These are phyloP conservation scores for Melieria crassipennis DNA, from an alignment of 2,888 invertebrate genomes.

Conservation along the genomic window DNA sequence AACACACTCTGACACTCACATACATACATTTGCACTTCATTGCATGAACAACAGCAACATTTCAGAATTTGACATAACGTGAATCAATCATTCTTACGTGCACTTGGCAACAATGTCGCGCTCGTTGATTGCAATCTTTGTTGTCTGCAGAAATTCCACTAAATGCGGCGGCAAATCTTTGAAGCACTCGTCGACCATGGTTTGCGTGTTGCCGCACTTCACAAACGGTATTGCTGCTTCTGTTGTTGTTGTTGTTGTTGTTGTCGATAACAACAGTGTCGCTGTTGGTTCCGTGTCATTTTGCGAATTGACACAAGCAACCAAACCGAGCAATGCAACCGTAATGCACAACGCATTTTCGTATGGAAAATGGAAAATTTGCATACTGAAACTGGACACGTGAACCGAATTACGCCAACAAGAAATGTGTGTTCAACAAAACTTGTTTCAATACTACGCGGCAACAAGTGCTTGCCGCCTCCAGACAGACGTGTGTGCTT, in stretches of 20 bases:
- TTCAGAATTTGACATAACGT: no score
- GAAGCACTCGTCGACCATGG: constrained; percentile 62
- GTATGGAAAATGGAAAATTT: no score
- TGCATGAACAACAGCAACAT: not conserved
- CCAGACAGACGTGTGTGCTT: no score
- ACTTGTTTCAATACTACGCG: no score
- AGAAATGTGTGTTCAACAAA: no score
- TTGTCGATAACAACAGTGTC: not conserved
- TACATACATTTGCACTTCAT: not conserved
- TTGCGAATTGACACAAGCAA: constrained; percentile 33
- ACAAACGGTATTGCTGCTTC: constrained; percentile 6
- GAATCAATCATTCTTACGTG: constrained; percentile 54
- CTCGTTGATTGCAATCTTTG: constrained; percentile 60
- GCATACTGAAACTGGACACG: no score
- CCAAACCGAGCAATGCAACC: not conserved
- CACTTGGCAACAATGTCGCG: constrained; percentile 61
- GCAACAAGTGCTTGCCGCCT: no score
- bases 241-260: constrained; percentile 21
- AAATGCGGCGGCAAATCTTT: constrained; percentile 61
- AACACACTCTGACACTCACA: not conserved
- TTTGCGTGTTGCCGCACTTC: constrained; percentile 57
- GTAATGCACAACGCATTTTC: no score
- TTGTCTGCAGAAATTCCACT: constrained; percentile 60
- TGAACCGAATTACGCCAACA: no score
- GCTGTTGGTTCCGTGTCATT: constrained; percentile 24